Conservation (phyloP, 2,888 invertebrate species). For the Pomacea canaliculata region DNA sequence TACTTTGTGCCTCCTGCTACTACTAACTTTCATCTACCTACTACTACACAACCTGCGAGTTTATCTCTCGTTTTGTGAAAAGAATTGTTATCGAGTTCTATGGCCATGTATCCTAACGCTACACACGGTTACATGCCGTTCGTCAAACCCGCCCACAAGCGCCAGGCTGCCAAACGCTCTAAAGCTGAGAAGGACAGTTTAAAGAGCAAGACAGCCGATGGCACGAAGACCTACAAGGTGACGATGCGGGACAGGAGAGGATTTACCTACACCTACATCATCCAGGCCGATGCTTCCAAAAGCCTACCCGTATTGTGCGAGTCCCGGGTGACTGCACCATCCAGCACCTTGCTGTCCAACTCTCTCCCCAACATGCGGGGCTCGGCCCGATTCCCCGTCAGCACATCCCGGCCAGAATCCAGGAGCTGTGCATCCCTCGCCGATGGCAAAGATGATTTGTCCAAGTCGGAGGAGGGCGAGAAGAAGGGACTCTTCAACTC, state of each 20-base stretch:
- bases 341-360: slow-evolving; percentile 33
- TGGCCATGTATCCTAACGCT: slow-evolving; percentile 65
- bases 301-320: slow-evolving; percentile 56
- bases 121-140: slow-evolving; percentile 64
- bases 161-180: slow-evolving; percentile 43
- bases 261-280: slow-evolving; percentile 59
- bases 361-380: slow-evolving; percentile 32
- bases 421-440: slow-evolving; percentile 29
- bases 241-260: slow-evolving; percentile 60
- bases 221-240: slow-evolving; percentile 59
- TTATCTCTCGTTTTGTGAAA: no score
- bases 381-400: slow-evolving; percentile 19
- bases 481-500: slow-evolving; percentile 60
- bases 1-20: no score
- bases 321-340: slow-evolving; percentile 37
- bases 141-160: slow-evolving; percentile 52
- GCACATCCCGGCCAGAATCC: slow-evolving; percentile 26
- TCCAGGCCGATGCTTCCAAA: slow-evolving; percentile 59
- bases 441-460: slow-evolving; percentile 34
- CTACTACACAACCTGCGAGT: no score
- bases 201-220: slow-evolving; percentile 28
- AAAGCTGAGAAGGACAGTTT: slow-evolving; percentile 45
- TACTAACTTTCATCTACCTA: no score
- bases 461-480: slow-evolving; percentile 43
- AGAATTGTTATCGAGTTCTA: slow-evolving; percentile 13